Evolutionary conservation across 2,113 vertebrate species (phyloP), one percentile per base, ranked within the genome.

Genomic region (Tetraodon nigroviridis): DNA sequence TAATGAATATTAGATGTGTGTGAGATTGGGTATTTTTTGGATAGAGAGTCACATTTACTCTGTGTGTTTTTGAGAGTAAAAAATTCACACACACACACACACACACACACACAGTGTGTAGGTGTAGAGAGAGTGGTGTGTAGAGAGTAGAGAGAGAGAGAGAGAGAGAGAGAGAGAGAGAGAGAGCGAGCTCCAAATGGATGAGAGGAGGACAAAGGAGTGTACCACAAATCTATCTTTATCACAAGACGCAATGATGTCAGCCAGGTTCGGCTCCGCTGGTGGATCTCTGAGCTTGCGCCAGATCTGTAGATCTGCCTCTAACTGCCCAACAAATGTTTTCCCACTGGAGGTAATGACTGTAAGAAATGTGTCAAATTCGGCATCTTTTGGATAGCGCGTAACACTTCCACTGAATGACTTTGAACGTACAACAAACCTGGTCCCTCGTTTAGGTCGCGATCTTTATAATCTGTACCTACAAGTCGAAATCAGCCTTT

Each of bases 201-300:
- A 61, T 64, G 69, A 51, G 74, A 71, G 54, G 57, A 61, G 59
- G 61, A 62, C 66, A 78, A 82, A 84, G 84, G 89, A 79, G 87
- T n/a, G 87, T 83, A 81, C 84, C 63, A 83, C 72, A 76, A 80
- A 80, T 80, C 75, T 79, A 80, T 86, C 80, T 85, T 74, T 83
- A 85, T 70, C 80, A 49, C 81, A 71, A 86, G 85, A 89, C 89
- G 87, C 89, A 84, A 86, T 89, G 90, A 91, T 91, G 90, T 89
- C 89, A 89, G 89, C 81, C 86, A 83, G 84, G 75, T 74, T 83
- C 55, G 53, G 78, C 54, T 70, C 47, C 32, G 59, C 53, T 65
- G 62, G 47, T 71, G 67, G 51, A 75, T 67, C 55, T 70, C 17
- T 67, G n/a, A 61, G 57, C 64, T 41, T 69, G 65, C 54, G 54